Conservation (phyloP, 2,888 invertebrate species). For the Schizotus pectinicornis region DNA sequence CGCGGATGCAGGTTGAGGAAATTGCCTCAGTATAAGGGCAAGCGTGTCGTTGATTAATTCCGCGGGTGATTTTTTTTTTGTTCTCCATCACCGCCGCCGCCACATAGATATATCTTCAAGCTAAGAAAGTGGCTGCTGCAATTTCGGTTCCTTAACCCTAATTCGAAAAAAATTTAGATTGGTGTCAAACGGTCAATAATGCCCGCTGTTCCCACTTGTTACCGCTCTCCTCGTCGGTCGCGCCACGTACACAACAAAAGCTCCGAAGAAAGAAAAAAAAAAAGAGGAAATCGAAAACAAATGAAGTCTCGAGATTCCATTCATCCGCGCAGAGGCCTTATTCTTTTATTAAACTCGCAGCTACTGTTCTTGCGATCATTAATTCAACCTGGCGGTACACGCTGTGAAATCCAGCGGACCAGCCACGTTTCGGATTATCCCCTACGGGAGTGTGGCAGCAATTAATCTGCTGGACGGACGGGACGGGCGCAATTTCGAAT, state of each 20-base stretch:
- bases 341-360: slow-evolving; percentile 44
- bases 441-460: slow-evolving; percentile 46
- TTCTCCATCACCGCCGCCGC: neutral
- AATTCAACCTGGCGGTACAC: slow-evolving; percentile 46
- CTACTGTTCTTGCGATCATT: slow-evolving; percentile 52
- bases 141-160: neutral
- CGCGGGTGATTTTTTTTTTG: neutral
- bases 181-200: slow-evolving; percentile 2
- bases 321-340: slow-evolving; percentile 32
- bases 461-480: slow-evolving; percentile 44
- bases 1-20: slow-evolving; percentile 14
- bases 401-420: slow-evolving; percentile 39
- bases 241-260: slow-evolving; percentile 15
- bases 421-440: slow-evolving; percentile 36
- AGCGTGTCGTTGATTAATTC: neutral
- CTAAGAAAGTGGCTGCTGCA: slow-evolving; percentile 5
- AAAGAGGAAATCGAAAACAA: slow-evolving; percentile 39
- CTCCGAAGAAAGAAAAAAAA: slow-evolving; percentile 12
- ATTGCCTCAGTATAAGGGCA: slow-evolving; percentile 2
- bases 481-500: slow-evolving; percentile 56
- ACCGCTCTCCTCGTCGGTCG: neutral
- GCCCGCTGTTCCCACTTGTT: neutral
- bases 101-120: slow-evolving; percentile 2
- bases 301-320: slow-evolving; percentile 44
- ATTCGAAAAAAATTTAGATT: slow-evolving; percentile 7